Evolutionary conservation across 1,140 invertebrate species (phyloP), one percentile per base, ranked within the genome.

Genomic region (Leptinotarsa texana): DNA sequence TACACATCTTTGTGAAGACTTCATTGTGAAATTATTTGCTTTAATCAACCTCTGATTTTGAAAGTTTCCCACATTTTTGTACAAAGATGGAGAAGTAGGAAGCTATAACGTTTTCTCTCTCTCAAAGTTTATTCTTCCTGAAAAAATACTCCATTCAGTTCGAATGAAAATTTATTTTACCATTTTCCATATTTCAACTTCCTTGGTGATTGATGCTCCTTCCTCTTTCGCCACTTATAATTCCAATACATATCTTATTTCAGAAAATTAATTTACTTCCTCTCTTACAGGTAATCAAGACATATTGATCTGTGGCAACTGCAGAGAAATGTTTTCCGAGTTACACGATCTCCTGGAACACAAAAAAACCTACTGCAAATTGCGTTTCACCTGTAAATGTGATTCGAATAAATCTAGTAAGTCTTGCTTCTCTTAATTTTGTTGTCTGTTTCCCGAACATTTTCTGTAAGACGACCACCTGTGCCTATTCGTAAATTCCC

Each of bases 261-360:
- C 51, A 57, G 51, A 15, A 42, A 48, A 33, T 18, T 57, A 57
- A 57, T n/a, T 57, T 4, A 5, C 51, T 57, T 57, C 63, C 17
- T 75, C 67, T 71, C 76, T 89, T 89, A 2, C 86, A 94, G 93
- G 92, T 87, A 94, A 93, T 86, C 92, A 92, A 79, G 94, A 96
- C 85, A 94, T 95, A 83, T 88, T 96, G 84, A 95, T 96, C 82
- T 96, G 94, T 85, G 94, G 94, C 76, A 95, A 94, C 86, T 96
- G 94, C 85, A 89, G 94, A 80, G 92, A 94, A 86, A 91, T 93
- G 86, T 95, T 95, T 85, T 90, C 91, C 68, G 93, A 93, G 79
- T 88, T 96, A 48, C 91, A 92, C 82, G 93, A 94, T 81, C 88
- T 96, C 80, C 89, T 95, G 78, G 93, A 95, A 82, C 94, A 96